phyloP scores from a whole-genome alignment of 1,140 invertebrate species.

The Drosophila bocqueti region DNA sequence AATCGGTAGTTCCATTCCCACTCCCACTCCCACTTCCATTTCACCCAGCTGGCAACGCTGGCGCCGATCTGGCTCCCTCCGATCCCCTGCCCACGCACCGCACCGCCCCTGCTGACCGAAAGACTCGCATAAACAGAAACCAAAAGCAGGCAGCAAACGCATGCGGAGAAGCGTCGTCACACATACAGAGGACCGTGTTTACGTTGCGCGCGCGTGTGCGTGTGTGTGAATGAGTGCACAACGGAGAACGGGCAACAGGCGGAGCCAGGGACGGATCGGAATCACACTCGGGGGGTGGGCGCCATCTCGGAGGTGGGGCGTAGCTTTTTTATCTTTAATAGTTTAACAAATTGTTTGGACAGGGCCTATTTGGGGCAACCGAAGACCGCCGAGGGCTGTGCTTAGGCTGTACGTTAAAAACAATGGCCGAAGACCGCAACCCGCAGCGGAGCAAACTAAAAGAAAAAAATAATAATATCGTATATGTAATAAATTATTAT shows the following conservation, averaged over 20 bases:
- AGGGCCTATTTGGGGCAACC: constrained; percentile 4
- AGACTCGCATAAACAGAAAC: constrained; percentile 13
- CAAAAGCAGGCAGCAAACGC: constrained; percentile 2
- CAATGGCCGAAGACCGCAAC: constrained; percentile 13
- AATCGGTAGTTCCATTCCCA: constrained; percentile 17
- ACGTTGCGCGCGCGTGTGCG: constrained; percentile 21
- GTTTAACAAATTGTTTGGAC: constrained; percentile 15
- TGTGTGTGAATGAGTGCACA: constrained; percentile 47
- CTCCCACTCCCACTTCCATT: constrained; percentile 7
- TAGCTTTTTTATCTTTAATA: constrained; percentile 28
- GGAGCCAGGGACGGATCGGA: constrained; percentile 18
- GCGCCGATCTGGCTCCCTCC: constrained; percentile 20
- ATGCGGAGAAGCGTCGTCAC: constrained; percentile 20
- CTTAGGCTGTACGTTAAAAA: constrained; percentile 40
- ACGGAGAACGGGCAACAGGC: constrained; percentile 56
- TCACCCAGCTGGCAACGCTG: constrained; percentile 26
- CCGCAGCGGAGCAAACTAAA: constrained; percentile 6
- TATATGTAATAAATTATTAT: constrained; percentile 40
- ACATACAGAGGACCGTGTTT: constrained; percentile 13
- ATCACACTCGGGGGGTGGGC: constrained; percentile 9
- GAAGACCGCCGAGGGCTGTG: constrained; percentile 21
- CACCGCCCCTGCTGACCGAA: not conserved
- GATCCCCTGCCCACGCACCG: not conserved
- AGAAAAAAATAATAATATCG: constrained; percentile 12
- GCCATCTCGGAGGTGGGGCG: not conserved